Evolutionary conservation across 2,888 invertebrate species (phyloP), one percentile per base, ranked within the genome.

Genomic region (Clivina fossor): DNA sequence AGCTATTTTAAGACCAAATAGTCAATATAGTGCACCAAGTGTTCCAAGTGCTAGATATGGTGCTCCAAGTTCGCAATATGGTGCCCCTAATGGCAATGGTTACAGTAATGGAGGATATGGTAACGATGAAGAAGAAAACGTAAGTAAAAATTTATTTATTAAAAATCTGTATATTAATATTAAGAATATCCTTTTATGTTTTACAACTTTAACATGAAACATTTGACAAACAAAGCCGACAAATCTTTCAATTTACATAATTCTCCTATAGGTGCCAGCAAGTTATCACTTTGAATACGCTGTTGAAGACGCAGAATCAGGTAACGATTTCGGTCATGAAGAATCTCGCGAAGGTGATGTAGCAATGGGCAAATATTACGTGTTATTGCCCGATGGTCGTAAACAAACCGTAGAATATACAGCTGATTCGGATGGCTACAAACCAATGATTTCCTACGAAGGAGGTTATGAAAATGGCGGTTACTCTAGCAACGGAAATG

Each of bases 281-380:
- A 74, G 82, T 69, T 85, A 85, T 73, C 81, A 83, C 1, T 85
- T 85, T 69, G 81, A 83, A 13, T 85, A 85, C 69, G 76, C 78
- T 28, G 85, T 85, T 0, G 79, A 80, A 63, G 83, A 84, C 63
- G 74, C 76, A 1, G 72, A 78, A 56, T 83, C 82, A 0, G 85
- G 85, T 0, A 84, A 85, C 60, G 84, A 85, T 64, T 85, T 84
- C 71, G 85, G 84, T 0, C 85, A 85, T 63, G 76, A 79, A 13
- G 84, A 85, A 66, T 76, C 78, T 8, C 81, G 83, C 64, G 79
- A 78, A 63, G 84, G 84, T 2, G 79, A 82, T 11, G 80, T 80
- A 0, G 83, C 84, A 9, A 80, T 79, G 59, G 85, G 85, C 8
- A 83, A 82, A 66, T 86, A 85, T 71, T 76, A 81, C 61, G 84